Conservation (phyloP, 2,113 vertebrate species). For the Cisticola juncidis region DNA sequence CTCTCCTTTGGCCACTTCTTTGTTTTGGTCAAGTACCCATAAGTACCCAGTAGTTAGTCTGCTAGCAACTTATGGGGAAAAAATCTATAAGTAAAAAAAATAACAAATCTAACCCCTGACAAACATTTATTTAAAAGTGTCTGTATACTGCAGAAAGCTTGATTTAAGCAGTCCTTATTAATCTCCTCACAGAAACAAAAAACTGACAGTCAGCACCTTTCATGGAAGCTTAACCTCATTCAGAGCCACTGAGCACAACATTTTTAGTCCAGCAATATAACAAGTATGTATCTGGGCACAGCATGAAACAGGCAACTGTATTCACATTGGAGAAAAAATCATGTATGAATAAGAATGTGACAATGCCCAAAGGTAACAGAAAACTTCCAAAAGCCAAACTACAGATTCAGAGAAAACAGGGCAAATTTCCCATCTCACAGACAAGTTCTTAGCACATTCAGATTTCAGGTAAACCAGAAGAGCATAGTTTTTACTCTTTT, state of each 20-base stretch:
- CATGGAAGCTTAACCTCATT: not conserved
- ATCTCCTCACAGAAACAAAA: conserved; percentile 51
- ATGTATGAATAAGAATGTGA: not conserved
- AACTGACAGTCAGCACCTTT: conserved; percentile 29
- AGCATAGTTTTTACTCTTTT: not conserved
- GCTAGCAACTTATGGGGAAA: too few relatives aligned
- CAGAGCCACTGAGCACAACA: conserved; percentile 6
- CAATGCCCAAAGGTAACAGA: not conserved
- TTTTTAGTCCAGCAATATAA: conserved; percentile 40
- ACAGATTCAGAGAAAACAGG: not conserved
- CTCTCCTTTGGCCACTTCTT: too few relatives aligned
- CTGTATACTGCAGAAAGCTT: conserved; percentile 30
- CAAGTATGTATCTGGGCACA: not conserved
- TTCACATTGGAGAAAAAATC: not conserved
- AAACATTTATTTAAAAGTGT: conserved; percentile 71
- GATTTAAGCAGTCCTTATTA: conserved; percentile 58
- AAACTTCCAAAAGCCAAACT: not conserved
- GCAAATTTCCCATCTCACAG: not conserved
- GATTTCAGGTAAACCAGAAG: not conserved
- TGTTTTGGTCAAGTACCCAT: too few relatives aligned
- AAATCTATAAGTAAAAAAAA: too few relatives aligned
- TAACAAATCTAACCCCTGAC: too few relatives aligned
- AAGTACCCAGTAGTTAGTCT: too few relatives aligned
- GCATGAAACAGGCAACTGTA: not conserved
- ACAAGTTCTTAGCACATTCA: not conserved